phyloP scores from a whole-genome alignment of 2,888 invertebrate genomes.

The Pyrochroa serraticornis region DNA sequence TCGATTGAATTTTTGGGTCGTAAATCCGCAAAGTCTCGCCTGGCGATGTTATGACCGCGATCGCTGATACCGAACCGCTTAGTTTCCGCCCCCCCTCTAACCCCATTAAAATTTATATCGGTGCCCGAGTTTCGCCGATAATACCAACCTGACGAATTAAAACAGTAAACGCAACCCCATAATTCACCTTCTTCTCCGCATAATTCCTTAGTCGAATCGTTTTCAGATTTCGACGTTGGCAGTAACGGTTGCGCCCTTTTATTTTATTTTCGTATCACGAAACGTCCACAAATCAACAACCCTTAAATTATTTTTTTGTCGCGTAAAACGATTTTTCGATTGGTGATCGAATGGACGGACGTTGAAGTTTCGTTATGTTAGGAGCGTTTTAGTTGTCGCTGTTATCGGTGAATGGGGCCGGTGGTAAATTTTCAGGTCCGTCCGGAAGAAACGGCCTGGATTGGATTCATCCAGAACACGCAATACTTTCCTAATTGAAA shows the following conservation, averaged over 20 bases:
- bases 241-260: conserved; percentile 38
- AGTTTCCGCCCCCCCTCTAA: conserved; percentile 6
- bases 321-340: conserved; percentile 5
- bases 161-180: conserved; percentile 45
- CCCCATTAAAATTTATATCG: conserved; percentile 41
- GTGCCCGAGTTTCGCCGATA: conserved; percentile 45
- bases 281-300: conserved; percentile 21
- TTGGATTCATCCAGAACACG: conserved; percentile 42
- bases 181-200: conserved; percentile 41
- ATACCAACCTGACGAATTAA: conserved; percentile 46
- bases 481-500: conserved; percentile 52
- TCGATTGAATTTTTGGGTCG: too few species aligned
- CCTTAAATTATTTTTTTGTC: conserved; percentile 1
- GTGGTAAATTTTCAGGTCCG: conserved; percentile 11
- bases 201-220: conserved; percentile 42
- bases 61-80: too few species aligned
- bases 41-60: too few species aligned
- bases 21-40: too few species aligned
- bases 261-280: conserved; percentile 17
- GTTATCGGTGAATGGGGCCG: not conserved
- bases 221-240: conserved; percentile 36
- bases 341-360: conserved; percentile 6
- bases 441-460: conserved; percentile 1
- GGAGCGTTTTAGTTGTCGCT: too few species aligned
- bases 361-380: too few species aligned